A percentile compares a stretch with the other conserved stretches of the same genome.
These are phyloP conservation scores for Mugil cephalus DNA, from an alignment of 2,113 vertebrate genomes.

Conservation along the genomic window DNA sequence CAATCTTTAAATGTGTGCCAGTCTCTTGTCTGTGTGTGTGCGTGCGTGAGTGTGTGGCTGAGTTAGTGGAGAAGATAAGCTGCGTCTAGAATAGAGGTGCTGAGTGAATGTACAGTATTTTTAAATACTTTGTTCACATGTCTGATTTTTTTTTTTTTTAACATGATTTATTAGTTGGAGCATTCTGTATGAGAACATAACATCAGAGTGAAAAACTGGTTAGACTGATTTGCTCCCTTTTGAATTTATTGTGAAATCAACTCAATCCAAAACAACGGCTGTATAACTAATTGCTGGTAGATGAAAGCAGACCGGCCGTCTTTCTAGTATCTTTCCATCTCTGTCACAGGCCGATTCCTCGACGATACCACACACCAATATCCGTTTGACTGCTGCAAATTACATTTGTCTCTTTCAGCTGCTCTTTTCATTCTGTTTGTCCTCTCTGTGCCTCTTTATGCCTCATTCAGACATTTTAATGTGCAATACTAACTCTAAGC, in stretches of 20 bases:
- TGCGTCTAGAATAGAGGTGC: not conserved
- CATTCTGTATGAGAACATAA: not conserved
- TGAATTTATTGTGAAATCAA: no score
- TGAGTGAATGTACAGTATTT: no score
- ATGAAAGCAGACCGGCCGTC: not conserved
- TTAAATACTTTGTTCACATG: no score
- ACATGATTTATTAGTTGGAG: no score
- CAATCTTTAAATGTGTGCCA: not conserved
- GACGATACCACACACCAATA: not conserved
- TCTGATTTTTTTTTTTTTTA: no score
- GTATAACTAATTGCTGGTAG: no score
- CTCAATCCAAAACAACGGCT: no score
- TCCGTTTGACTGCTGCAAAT: not conserved
- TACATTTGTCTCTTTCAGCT: not conserved
- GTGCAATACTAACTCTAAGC: not conserved
- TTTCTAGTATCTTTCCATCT: conserved; percentile 3
- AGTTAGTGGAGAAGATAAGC: conserved; percentile 18
- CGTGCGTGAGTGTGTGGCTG: not conserved
- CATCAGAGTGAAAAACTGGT: no score
- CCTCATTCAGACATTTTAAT: not conserved
- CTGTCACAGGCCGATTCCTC: not conserved
- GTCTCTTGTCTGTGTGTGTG: conserved; percentile 12
- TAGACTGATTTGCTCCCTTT: no score
- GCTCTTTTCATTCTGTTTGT: not conserved
- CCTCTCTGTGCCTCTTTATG: not conserved